phyloP scores from a whole-genome alignment of 2,888 invertebrate genomes.

The Tetheella fluctuosa region DNA sequence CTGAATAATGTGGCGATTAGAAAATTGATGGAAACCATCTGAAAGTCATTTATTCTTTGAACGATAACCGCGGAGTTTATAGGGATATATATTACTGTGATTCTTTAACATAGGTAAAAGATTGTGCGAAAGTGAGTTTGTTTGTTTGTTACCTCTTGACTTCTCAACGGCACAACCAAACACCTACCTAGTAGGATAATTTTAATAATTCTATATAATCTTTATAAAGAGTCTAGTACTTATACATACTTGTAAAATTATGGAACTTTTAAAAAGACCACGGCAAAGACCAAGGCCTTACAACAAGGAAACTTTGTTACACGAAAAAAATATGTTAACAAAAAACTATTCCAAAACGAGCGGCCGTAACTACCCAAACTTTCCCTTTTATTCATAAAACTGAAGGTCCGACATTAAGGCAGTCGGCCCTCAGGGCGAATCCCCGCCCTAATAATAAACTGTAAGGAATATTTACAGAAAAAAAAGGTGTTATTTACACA shows the following conservation, averaged over 20 bases:
- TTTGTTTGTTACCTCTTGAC: too few relatives aligned
- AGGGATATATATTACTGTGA: constrained; percentile 9
- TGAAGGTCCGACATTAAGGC: constrained; percentile 20
- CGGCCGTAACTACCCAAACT: constrained; percentile 19
- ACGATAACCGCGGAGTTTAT: constrained; percentile 26
- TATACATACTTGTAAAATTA: too few relatives aligned
- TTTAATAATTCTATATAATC: too few relatives aligned
- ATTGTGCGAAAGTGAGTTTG: too few relatives aligned
- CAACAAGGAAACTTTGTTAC: constrained; percentile 13
- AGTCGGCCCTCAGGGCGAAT: constrained; percentile 24
- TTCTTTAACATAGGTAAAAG: constrained; percentile 30
- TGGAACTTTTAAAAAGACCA: not conserved
- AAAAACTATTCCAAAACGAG: constrained; percentile 4
- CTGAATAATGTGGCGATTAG: constrained; percentile 38
- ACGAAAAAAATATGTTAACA: constrained; percentile 6
- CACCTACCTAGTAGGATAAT: too few relatives aligned
- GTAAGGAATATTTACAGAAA: constrained; percentile 39
- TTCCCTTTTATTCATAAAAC: constrained; percentile 25
- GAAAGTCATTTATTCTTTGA: constrained; percentile 33
- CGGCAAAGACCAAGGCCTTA: not conserved
- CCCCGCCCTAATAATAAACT: constrained; percentile 38
- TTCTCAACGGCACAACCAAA: too few relatives aligned
- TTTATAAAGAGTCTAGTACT: too few relatives aligned
- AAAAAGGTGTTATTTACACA: constrained; percentile 43
- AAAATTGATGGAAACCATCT: constrained; percentile 34